These are phyloP conservation scores for Thalassarche chlororhynchos DNA, from an alignment of 2,113 vertebrate genomes.

Conservation along the genomic window DNA sequence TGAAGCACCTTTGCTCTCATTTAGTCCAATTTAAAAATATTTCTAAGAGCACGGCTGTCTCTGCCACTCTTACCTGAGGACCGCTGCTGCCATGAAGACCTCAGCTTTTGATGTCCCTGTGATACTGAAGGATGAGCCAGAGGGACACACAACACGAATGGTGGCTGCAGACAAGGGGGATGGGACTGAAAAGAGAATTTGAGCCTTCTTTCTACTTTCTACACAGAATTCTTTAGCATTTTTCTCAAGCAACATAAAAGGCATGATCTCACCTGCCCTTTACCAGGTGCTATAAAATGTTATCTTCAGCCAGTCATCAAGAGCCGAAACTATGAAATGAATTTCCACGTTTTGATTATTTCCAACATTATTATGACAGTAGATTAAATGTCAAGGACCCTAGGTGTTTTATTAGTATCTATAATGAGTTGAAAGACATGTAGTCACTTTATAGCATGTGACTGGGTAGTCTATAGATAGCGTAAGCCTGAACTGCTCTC, in stretches of 20 bases:
- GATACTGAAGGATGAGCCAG: not conserved
- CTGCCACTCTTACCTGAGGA: not conserved
- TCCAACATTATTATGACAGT: not conserved
- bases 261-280: not conserved
- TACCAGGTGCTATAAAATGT: not conserved
- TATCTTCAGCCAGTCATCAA: not conserved
- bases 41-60: not conserved
- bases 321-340: not conserved
- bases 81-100: not conserved
- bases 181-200: not conserved
- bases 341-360: constrained; percentile 23
- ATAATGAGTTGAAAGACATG: not conserved
- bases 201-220: not conserved
- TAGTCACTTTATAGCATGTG: not conserved
- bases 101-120: not conserved
- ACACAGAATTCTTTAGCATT: not conserved
- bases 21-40: not conserved
- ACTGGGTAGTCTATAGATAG: not conserved
- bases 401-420: not conserved
- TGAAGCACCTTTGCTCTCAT: not conserved
- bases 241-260: not conserved
- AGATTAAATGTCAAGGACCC: constrained; percentile 29
- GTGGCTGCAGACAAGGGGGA: not conserved
- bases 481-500: not conserved
- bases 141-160: not conserved